Percentiles rank a stretch among this genome's conserved stretches.
Evolutionary conservation across 2,888 invertebrate genomes (phyloP).

Genomic region (Gryllus longicercus): DNA sequence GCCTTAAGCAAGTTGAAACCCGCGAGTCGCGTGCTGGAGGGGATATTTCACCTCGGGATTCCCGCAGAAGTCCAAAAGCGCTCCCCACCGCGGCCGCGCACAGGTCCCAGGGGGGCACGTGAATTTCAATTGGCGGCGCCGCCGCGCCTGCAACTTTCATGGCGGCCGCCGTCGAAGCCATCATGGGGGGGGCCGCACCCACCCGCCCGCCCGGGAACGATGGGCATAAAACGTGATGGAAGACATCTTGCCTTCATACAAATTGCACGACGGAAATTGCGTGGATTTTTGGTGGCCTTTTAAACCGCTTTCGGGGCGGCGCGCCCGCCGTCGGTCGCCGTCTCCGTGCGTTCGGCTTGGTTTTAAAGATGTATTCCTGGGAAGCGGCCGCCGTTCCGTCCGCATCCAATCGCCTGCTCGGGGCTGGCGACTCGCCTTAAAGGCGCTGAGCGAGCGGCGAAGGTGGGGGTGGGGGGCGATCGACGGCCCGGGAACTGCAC

Average conservation of each 20-base stretch:
- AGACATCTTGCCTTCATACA: conserved; percentile 17
- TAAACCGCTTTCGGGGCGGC: neutral
- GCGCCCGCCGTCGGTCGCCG: neutral
- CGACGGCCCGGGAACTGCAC: neutral
- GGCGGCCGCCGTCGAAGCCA: conserved; percentile 22
- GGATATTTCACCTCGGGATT: too few species aligned
- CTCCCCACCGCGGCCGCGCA: neutral
- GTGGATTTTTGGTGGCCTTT: conserved; percentile 4
- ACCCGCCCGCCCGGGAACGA: neutral
- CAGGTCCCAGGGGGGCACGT: conserved; percentile 33
- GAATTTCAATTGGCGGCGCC: conserved; percentile 36
- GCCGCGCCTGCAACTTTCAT: conserved; percentile 27
- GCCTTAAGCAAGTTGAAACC: too few species aligned
- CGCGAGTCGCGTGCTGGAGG: too few species aligned
- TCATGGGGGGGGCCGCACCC: neutral
- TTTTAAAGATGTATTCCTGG: neutral
- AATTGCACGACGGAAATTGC: conserved; percentile 10
- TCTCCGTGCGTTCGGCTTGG: neutral
- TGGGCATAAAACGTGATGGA: conserved; percentile 7
- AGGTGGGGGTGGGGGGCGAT: neutral
- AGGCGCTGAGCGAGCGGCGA: neutral
- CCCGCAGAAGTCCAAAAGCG: too few species aligned
- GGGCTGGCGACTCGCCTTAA: neutral
- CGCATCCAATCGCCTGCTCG: neutral
- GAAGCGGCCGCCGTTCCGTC: neutral